Base-by-base conservation (phyloP, 2,888 invertebrate genomes). In the Eupithecia subumbrata region DNA sequence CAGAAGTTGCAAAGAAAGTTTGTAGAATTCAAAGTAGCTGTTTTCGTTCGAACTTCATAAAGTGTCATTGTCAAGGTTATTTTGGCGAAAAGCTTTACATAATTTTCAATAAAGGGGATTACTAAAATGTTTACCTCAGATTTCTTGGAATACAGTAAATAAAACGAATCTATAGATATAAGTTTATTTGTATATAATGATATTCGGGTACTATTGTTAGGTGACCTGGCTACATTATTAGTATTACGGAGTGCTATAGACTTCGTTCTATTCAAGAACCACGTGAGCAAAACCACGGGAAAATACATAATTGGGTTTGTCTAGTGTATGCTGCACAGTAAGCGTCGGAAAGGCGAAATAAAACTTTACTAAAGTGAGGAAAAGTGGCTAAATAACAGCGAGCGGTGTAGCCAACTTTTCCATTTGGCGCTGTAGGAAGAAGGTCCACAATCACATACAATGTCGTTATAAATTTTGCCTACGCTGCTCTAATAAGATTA, bases 401-500 rank as follows among this genome's bases (percentile, higher is more conserved):
- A 48, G 30, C 34, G 34, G 52, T 69, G 40, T 68, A 68, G 71
- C 60, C 71, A 60, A 40, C 71, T 71, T 60, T 56, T 43, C 37
- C 71, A 63, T 63, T 60, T 63, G 52, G 66, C 66, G 25, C 16
- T 14, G 43, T 40, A 67, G 67, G 69, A 72, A 75, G 63, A 72
- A 72, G 40, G 60, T 25, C 52, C 73, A 75, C 71, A 75, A 76
- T 78, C 52, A 73, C 66, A 75, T 37, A 69, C 68, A 67, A 48
- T 60, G 43, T 56, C 71, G 64, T 52, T 73, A 73, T 71, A 56
- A 73, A 75, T 71, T 66, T 73, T 68, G 68, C 68, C 67, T 71
- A 74, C 70, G 40, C 76, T 52, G 16, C 74, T 74, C 60, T 83
- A 84, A 84, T 83, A 79, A 82, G 85, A 85, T 86, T 84, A 82